phyloP scores from a whole-genome alignment of 2,888 invertebrate genomes.

The Amphiduros pacificus region DNA sequence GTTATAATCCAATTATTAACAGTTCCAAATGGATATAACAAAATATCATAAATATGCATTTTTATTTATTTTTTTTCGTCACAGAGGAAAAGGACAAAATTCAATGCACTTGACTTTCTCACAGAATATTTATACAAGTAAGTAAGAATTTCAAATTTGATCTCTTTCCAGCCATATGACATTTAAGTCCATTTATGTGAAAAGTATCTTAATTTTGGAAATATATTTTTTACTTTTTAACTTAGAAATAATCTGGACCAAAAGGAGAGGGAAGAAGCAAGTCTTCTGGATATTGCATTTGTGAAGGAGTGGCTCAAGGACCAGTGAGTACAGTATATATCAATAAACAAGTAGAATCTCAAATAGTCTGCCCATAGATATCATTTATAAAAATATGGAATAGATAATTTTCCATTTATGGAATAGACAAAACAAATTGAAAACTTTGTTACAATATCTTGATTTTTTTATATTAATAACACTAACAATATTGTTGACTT shows the following conservation, averaged over 20 bases:
- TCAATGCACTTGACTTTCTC: slow-evolving; percentile 57
- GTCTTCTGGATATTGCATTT: slow-evolving; percentile 41
- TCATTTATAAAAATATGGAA: no score
- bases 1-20: no score
- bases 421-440: no score
- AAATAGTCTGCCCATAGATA: no score
- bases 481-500: no score
- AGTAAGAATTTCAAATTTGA: slow-evolving; percentile 14
- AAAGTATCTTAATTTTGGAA: background rate
- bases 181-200: background rate
- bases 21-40: no score
- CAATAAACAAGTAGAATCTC: background rate
- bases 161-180: background rate
- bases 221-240: slow-evolving; percentile 17
- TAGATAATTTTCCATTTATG: no score
- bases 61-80: background rate
- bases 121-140: slow-evolving; percentile 57
- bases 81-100: slow-evolving; percentile 58
- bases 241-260: slow-evolving; percentile 39
- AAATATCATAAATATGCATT: no score
- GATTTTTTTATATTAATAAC: no score
- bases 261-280: slow-evolving; percentile 34
- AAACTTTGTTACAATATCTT: no score
- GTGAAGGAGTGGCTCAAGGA: slow-evolving; percentile 54
- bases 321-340: slow-evolving; percentile 44